Conservation (phyloP, 1,140 invertebrate species). For the Asbolus verrucosus region DNA sequence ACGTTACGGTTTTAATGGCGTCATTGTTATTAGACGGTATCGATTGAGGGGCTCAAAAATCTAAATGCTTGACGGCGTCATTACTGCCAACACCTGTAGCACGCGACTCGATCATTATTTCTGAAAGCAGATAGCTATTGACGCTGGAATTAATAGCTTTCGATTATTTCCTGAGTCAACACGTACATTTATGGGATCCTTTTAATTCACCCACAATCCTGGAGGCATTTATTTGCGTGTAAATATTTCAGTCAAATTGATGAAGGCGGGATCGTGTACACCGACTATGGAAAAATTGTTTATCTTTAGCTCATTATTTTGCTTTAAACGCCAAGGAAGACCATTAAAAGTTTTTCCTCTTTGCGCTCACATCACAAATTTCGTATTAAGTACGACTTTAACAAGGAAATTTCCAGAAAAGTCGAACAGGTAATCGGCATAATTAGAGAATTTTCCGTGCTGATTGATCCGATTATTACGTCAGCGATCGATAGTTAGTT, state of each 20-base stretch:
- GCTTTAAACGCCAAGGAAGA: constrained; percentile 31
- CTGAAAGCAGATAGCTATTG: constrained; percentile 58
- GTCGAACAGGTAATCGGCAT: constrained; percentile 15
- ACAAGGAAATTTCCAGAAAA: constrained; percentile 26
- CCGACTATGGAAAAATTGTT: constrained; percentile 29
- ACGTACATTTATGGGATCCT: constrained; percentile 54
- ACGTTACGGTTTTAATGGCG: constrained; percentile 10
- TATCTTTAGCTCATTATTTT: constrained; percentile 37
- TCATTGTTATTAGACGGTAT: constrained; percentile 45
- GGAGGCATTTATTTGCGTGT: constrained; percentile 6
- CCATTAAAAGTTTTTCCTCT: constrained; percentile 42
- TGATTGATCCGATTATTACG: constrained; percentile 20
- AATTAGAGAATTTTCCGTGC: constrained; percentile 36
- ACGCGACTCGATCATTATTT: constrained; percentile 59
- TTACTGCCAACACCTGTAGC: constrained; percentile 59
- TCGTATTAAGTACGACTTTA: constrained; percentile 27
- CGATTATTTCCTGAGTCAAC: constrained; percentile 61
- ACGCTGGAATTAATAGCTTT: constrained; percentile 61
- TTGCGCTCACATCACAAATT: constrained; percentile 26
- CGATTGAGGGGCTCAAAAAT: constrained; percentile 49
- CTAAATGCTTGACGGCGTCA: constrained; percentile 55
- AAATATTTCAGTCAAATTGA: constrained; percentile 31
- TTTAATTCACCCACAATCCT: constrained; percentile 26
- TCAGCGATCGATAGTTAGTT: no score
- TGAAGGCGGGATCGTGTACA: constrained; percentile 14